Conservation (phyloP, 2,888 invertebrate genomes). For the Apodemia zela region DNA sequence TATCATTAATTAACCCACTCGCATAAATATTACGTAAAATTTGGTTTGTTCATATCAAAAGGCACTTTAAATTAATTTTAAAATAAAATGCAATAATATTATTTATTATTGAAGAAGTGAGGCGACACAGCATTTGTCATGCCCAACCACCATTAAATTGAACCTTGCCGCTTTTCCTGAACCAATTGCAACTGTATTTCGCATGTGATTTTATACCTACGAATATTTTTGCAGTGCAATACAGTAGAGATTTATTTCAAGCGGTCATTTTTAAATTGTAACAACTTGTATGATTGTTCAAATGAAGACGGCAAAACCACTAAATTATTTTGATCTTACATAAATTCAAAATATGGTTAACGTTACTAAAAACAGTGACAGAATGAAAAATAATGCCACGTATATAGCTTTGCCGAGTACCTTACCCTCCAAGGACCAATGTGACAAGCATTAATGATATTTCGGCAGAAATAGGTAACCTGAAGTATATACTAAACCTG, state of each 20-base stretch:
- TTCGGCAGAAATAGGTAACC: too few species aligned
- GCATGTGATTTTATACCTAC: conserved; percentile 28
- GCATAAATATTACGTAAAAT: not conserved
- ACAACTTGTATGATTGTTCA: conserved; percentile 11
- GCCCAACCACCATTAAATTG: conserved; percentile 79
- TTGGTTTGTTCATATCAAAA: not conserved
- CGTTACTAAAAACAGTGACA: too few species aligned
- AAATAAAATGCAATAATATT: conserved; percentile 27
- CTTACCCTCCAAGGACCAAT: too few species aligned
- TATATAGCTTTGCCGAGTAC: too few species aligned
- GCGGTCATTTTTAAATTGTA: conserved; percentile 18
- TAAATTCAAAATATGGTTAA: too few species aligned
- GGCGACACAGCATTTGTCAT: conserved; percentile 58
- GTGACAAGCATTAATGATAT: too few species aligned
- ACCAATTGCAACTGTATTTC: conserved; percentile 65
- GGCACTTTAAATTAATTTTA: conserved; percentile 25
- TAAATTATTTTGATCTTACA: too few species aligned
- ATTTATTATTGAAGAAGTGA: conserved; percentile 37
- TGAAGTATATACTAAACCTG: too few species aligned
- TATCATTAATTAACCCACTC: too few species aligned
- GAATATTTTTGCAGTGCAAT: conserved; percentile 24
- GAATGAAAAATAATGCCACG: too few species aligned
- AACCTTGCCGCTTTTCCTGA: conserved; percentile 64
- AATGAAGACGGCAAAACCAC: too few species aligned
- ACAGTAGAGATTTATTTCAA: conserved; percentile 17